These are phyloP conservation scores for Anarsia innoxiella DNA, from an alignment of 2,888 invertebrate species.

Conservation along the genomic window DNA sequence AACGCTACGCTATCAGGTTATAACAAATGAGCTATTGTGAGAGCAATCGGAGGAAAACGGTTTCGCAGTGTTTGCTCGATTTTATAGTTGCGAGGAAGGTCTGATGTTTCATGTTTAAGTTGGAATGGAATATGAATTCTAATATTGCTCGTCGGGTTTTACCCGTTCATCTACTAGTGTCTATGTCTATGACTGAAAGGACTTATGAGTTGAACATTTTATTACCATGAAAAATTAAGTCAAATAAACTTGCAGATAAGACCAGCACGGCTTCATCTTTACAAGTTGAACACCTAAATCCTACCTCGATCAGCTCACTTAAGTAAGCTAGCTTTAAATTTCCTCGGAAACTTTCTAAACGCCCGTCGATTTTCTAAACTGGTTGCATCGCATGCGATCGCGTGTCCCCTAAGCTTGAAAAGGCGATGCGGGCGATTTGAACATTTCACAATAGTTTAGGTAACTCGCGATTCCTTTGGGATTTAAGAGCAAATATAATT, in stretches of 20 bases:
- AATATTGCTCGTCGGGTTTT: background rate
- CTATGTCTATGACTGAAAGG: no score
- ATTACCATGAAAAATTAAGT: no score
- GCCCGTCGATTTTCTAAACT: conserved; percentile 19
- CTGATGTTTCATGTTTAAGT: conserved; percentile 24
- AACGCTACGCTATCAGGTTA: conserved; percentile 71
- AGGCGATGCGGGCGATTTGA: conserved; percentile 33
- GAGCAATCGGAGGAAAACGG: conserved; percentile 63
- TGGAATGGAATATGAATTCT: conserved; percentile 22
- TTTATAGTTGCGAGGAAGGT: conserved; percentile 39
- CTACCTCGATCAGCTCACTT: conserved; percentile 14
- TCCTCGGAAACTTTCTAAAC: conserved; percentile 18
- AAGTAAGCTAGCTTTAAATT: conserved; percentile 19
- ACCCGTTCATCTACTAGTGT: background rate
- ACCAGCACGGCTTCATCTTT: conserved; percentile 1
- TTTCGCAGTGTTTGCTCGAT: conserved; percentile 60
- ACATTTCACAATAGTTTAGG: conserved; percentile 47
- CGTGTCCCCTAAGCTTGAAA: conserved; percentile 55
- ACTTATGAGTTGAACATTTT: no score
- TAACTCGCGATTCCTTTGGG: conserved; percentile 40
- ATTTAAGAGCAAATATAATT: conserved; percentile 61
- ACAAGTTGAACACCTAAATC: conserved; percentile 6
- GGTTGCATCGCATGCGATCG: conserved; percentile 42
- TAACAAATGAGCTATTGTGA: conserved; percentile 74
- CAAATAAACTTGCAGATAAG: no score